phyloP scores from a whole-genome alignment of 2,797 vertebrate species.

The Todus mexicanus region DNA sequence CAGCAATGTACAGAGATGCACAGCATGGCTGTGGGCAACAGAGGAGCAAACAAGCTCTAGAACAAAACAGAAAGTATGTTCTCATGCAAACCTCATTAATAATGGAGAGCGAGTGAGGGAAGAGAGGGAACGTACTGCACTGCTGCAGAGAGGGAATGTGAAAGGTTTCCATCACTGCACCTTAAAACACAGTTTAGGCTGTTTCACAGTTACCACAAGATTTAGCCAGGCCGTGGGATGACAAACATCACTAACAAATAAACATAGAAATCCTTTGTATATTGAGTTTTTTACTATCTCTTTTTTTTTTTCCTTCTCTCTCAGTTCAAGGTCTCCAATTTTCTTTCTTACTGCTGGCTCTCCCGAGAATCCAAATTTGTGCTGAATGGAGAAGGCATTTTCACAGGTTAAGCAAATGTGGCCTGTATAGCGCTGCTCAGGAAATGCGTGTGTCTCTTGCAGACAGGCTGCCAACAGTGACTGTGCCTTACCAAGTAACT shows the following conservation, averaged over 20 bases:
- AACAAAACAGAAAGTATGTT: slow-evolving; percentile 25
- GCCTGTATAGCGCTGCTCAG: not conserved
- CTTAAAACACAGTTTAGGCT: not conserved
- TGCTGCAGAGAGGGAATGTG: not conserved
- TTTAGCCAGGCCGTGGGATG: not conserved
- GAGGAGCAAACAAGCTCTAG: not conserved
- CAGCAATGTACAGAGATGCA: accelerated
- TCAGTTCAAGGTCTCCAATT: not conserved
- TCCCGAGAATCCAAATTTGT: not conserved
- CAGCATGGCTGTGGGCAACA: not conserved
- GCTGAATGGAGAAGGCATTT: not conserved
- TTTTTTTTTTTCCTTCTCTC: not conserved
- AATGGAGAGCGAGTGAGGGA: not conserved
- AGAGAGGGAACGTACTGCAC: not conserved
- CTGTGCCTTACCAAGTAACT: slow-evolving; percentile 10
- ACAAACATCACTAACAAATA: not conserved
- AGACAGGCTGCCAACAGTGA: not conserved
- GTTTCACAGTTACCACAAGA: not conserved
- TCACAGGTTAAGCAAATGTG: not conserved
- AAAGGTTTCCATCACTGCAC: not conserved
- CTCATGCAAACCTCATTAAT: slow-evolving; percentile 31
- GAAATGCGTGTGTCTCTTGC: not conserved
- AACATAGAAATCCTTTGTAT: not conserved
- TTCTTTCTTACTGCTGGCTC: not conserved
- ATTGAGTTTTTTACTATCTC: not conserved